Evolutionary conservation across 2,888 invertebrate genomes (phyloP), one percentile per base, ranked within the genome.

Genomic region (Selenia dentaria): DNA sequence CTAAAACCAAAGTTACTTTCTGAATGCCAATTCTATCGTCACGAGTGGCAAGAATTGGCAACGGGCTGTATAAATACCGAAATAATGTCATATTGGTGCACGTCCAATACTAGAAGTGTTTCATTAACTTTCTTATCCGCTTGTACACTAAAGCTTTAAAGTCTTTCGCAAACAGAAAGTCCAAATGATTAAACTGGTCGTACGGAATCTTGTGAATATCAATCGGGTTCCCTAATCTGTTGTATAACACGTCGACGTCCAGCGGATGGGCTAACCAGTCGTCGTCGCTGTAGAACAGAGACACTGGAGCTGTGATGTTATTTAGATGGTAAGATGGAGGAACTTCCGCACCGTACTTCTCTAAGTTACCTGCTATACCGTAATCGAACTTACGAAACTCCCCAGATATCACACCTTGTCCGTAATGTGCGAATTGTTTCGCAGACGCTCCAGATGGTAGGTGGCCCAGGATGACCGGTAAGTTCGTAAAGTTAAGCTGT

Each of bases 231-330:
- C 83, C 80, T 27, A 95, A 68, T 43, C 82, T 75, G 6, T 74
- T 70, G 24, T 90, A 84, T 35, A 94, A 66, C 10, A 80, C 74
- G 26, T 91, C 72, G 0, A 94, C 93, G 46, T 94, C 94, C 55
- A 73, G 70, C 2, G 91, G 85, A 35, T 91, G 81, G 0, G 94
- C 92, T 11, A 96, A 69, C 92, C 93, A 93, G 70, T 96, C 96
- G 9, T 92, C 92, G 2, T 78, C 76, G 18, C 82, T 80, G 52
- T 82, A 83, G 34, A 86, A 74, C 33, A 91, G 54, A 4, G 76
- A 71, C 3, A 89, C 71, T 0, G 88, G 87, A 0, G 75, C 66
- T 0, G 44, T 55, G 8, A 89, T 59, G 6, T 70, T 73, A 3
- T 64, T 62, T 29, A 88, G 39, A 1, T 57, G 47, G 50, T 89